Percentiles rank a stretch among this genome's conserved stretches.
Evolutionary conservation across 1,140 invertebrate species (phyloP).

Genomic region (Formica exsecta): DNA sequence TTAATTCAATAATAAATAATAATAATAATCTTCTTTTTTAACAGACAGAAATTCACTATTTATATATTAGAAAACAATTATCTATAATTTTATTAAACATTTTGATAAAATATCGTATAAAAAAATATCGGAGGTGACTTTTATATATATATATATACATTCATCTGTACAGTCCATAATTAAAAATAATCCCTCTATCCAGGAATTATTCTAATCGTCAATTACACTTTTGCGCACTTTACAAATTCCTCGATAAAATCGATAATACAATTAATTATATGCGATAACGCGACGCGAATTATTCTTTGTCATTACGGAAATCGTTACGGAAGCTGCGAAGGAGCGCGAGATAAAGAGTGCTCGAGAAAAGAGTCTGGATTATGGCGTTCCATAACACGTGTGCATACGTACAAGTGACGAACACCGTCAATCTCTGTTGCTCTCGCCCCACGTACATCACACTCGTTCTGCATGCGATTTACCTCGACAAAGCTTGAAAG

Average conservation of each 20-base stretch:
- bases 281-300: conserved; percentile 44
- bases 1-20: no score
- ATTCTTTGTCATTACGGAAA: conserved; percentile 73
- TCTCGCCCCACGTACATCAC: no score
- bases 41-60: no score
- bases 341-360: conserved; percentile 71
- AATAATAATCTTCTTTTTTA: no score
- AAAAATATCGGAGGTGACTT: no score
- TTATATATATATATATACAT: no score
- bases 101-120: no score
- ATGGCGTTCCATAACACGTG: conserved; percentile 73
- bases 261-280: conserved; percentile 55
- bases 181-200: no score
- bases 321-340: conserved; percentile 69
- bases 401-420: conserved; percentile 8
- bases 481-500: conserved; percentile 56
- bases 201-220: neutral
- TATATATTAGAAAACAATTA: no score
- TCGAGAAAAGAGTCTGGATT: conserved; percentile 72
- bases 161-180: no score
- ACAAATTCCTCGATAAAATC: neutral
- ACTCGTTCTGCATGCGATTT: conserved; percentile 22
- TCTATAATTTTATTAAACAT: no score
- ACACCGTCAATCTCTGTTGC: neutral
- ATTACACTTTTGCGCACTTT: neutral